Percentiles rank a stretch among this genome's conserved stretches.
phyloP scores from a whole-genome alignment of 2,797 vertebrate species.

The Jordanella pulchra region DNA sequence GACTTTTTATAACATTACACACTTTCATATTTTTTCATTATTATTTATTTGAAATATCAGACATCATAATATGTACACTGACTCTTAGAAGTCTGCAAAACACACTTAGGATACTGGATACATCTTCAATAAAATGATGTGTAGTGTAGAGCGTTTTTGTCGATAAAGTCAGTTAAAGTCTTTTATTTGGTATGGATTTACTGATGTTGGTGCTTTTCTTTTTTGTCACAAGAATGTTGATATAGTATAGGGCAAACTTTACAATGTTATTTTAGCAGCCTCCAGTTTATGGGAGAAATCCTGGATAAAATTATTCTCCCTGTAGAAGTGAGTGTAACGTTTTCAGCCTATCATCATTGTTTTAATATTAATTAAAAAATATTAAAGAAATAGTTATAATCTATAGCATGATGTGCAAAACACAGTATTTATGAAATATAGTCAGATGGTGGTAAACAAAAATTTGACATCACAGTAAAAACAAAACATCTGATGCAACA shows the following conservation, averaged over 20 bases:
- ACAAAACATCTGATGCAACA: too few relatives aligned
- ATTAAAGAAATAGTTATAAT: too few relatives aligned
- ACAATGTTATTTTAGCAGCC: not conserved
- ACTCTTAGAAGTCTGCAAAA: not conserved
- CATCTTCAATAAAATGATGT: not conserved
- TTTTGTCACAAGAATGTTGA: too few relatives aligned
- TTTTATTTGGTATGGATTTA: not conserved
- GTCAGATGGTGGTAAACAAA: too few relatives aligned
- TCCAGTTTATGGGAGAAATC: not conserved
- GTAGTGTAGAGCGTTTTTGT: not conserved
- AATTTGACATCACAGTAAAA: too few relatives aligned
- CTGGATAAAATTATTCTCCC: not conserved
- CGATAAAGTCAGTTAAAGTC: not conserved
- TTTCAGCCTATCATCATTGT: not conserved
- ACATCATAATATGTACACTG: not conserved
- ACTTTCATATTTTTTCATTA: not conserved
- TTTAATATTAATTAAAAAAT: too few relatives aligned
- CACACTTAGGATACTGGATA: not conserved
- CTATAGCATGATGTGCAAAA: too few relatives aligned
- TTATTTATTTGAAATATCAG: not conserved
- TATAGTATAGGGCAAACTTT: not conserved
- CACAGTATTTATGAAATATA: too few relatives aligned
- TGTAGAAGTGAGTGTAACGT: not conserved
- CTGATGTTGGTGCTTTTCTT: not conserved
- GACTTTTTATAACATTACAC: not conserved